Conservation (phyloP, 2,888 invertebrate genomes). For the Diaphora mendica region DNA sequence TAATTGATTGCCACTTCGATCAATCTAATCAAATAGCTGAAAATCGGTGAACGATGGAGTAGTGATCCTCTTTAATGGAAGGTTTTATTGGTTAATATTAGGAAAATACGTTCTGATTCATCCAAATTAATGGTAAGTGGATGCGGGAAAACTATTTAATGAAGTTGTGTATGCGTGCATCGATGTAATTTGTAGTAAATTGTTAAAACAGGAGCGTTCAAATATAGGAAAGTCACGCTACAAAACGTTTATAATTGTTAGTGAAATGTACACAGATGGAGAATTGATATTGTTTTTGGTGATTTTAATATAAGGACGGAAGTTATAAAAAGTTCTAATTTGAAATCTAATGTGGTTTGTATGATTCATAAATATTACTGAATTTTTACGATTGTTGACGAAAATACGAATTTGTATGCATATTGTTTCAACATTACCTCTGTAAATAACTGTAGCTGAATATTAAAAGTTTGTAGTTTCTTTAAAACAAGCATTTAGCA, state of each 20-base stretch:
- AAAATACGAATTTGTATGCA: neutral
- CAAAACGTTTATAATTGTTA: constrained; percentile 8
- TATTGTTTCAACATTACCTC: neutral
- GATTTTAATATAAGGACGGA: neutral
- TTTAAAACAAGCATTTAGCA: too few species aligned
- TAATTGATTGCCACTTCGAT: neutral
- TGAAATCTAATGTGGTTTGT: neutral
- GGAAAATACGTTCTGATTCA: neutral
- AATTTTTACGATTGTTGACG: neutral
- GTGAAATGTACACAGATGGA: neutral
- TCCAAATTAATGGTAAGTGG: neutral
- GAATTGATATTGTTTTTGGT: neutral
- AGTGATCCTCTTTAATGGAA: neutral
- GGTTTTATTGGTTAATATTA: neutral
- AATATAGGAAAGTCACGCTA: constrained; percentile 19
- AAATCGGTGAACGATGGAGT: neutral
- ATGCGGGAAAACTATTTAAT: neutral
- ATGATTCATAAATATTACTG: neutral
- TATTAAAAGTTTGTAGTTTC: too few species aligned
- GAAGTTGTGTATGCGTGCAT: constrained; percentile 17
- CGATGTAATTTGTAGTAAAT: constrained; percentile 15
- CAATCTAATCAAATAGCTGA: neutral
- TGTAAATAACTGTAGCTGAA: too few species aligned
- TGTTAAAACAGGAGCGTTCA: constrained; percentile 5
- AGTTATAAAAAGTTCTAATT: neutral